These are phyloP conservation scores for Andrena fulva DNA, from an alignment of 2,888 invertebrate genomes.

Conservation along the genomic window DNA sequence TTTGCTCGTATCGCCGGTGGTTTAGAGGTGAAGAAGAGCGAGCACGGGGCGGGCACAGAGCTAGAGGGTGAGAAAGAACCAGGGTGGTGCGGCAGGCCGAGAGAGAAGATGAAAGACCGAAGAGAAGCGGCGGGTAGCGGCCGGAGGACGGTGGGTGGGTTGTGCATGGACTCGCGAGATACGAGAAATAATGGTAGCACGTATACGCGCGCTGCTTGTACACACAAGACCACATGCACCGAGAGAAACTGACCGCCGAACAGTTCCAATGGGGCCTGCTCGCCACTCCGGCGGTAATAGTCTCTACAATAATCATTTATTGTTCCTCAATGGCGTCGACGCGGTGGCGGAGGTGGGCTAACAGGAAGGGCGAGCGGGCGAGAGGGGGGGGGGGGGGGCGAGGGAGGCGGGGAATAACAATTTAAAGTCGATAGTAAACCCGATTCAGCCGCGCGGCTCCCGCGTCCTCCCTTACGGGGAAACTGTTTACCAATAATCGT, in stretches of 20 bases:
- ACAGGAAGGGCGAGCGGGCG: constrained; percentile 29
- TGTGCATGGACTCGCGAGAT: constrained; percentile 81
- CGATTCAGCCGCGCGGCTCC: constrained; percentile 18
- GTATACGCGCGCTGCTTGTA: constrained; percentile 72
- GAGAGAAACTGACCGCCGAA: constrained; percentile 74
- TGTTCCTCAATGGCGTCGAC: constrained; percentile 76
- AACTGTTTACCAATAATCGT: constrained; percentile 39
- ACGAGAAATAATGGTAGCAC: constrained; percentile 81
- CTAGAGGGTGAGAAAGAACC: constrained; percentile 14
- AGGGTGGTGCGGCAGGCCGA: background rate
- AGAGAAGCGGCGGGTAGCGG: constrained; percentile 44
- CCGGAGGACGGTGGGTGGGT: constrained; percentile 57
- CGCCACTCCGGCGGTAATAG: constrained; percentile 74
- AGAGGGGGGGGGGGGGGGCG: constrained; percentile 34
- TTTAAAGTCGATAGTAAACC: constrained; percentile 50
- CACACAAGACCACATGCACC: constrained; percentile 70
- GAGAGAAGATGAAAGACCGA: constrained; percentile 32
- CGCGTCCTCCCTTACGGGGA: constrained; percentile 1
- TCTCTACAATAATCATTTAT: constrained; percentile 79
- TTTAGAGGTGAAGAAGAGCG: constrained; percentile 58
- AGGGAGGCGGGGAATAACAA: constrained; percentile 47
- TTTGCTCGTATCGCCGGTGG: constrained; percentile 68
- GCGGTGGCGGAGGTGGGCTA: constrained; percentile 58
- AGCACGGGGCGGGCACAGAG: background rate
- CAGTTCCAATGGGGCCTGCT: constrained; percentile 71